phyloP scores from a whole-genome alignment of 2,113 vertebrate species.

The Takifugu bimaculatus region DNA sequence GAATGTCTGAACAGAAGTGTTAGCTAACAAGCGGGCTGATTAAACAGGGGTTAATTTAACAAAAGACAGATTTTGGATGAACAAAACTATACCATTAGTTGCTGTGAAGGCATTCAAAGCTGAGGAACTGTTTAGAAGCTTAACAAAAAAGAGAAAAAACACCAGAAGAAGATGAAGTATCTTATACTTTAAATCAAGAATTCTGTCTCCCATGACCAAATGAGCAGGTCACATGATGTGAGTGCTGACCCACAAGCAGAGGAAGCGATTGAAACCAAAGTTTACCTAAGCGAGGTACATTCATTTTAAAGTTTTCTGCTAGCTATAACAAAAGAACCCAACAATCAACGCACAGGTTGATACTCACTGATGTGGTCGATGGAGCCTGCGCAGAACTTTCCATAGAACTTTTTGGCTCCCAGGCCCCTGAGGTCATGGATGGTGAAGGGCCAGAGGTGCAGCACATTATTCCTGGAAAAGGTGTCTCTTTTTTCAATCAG shows the following conservation, averaged over 20 bases:
- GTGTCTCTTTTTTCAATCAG: conserved; percentile 94
- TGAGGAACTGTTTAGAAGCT: not conserved
- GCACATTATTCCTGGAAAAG: conserved; percentile 95
- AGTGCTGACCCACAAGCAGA: no score
- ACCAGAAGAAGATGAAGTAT: no score
- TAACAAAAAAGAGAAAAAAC: not conserved
- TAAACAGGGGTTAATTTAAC: no score
- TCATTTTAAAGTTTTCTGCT: not conserved
- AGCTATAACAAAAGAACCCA: not conserved
- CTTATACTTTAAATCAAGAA: no score
- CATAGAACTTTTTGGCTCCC: conserved; percentile 97
- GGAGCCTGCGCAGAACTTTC: conserved; percentile 94
- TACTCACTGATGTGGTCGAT: conserved; percentile 98
- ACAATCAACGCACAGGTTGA: not conserved
- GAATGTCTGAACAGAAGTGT: not conserved
- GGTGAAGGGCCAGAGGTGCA: conserved; percentile 97
- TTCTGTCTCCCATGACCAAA: no score
- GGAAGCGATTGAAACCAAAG: no score
- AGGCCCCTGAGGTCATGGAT: conserved; percentile 92
- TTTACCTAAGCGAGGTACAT: no score
- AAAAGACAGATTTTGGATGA: not conserved
- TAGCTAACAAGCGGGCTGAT: no score
- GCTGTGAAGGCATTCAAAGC: not conserved
- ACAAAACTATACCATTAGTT: not conserved
- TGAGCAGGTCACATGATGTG: no score